Conservation (phyloP, 2,113 vertebrate species). For the Eublepharis macularius region DNA sequence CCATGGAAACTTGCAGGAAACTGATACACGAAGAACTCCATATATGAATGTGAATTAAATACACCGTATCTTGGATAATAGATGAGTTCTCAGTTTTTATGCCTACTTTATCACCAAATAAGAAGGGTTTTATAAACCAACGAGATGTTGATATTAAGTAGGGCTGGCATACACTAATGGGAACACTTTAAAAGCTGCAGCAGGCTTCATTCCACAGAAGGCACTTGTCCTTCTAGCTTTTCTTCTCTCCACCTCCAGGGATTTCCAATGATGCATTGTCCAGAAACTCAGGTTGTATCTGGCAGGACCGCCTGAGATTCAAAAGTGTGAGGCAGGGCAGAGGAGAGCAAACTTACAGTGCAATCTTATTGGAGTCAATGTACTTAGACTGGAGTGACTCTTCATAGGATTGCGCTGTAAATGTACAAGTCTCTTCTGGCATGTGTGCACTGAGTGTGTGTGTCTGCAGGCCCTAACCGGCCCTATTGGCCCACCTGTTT, state of each 20-base stretch:
- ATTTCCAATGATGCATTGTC: fast-evolving
- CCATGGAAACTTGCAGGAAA: too few relatives aligned
- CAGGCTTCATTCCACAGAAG: neutral
- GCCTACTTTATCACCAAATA: fast-evolving
- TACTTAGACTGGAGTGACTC: too few relatives aligned
- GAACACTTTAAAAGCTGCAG: neutral
- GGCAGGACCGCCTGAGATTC: fast-evolving
- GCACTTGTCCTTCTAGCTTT: too few relatives aligned
- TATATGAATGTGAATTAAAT: fast-evolving
- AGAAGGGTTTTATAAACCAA: neutral
- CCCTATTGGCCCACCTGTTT: neutral
- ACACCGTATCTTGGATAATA: neutral
- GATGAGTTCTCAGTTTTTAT: neutral
- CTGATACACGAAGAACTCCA: too few relatives aligned
- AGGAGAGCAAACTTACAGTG: neutral
- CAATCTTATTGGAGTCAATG: too few relatives aligned
- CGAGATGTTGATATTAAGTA: neutral
- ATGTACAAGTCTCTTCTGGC: fast-evolving
- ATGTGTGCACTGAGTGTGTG: neutral
- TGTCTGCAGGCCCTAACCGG: neutral
- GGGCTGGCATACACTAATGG: neutral
- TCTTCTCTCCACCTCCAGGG: fast-evolving
- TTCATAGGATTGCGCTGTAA: too few relatives aligned
- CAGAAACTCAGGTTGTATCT: fast-evolving
- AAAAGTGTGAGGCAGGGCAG: neutral